A percentile compares a stretch with the other conserved stretches of the same genome.
Conservation (phyloP, 2,888 invertebrate species). For the Geophilus truncorum region DNA sequence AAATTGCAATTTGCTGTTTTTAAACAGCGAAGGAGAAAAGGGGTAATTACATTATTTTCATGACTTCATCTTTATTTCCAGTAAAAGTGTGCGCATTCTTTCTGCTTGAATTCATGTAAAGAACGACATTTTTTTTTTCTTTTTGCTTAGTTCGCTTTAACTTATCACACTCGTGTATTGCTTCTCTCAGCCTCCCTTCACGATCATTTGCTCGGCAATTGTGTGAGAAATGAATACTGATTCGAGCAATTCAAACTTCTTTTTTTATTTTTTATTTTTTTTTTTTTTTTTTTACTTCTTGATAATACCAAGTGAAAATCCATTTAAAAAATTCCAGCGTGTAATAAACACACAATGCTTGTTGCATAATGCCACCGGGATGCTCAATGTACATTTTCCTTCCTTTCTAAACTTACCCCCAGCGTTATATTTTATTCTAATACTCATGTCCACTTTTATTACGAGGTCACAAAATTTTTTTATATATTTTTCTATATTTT, state of each 20-base stretch:
- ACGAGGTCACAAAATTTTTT: not conserved
- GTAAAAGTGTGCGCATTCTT: not conserved
- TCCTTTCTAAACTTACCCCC: not conserved
- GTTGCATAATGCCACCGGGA: not conserved
- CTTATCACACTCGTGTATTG: constrained; percentile 27
- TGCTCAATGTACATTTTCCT: not conserved
- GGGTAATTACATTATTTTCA: not conserved
- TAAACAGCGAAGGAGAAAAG: not conserved
- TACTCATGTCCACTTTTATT: not conserved
- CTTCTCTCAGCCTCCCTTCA: constrained; percentile 27
- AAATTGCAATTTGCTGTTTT: not conserved
- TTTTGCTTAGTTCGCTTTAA: constrained; percentile 23
- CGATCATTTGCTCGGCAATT: constrained; percentile 27
- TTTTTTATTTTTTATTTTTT: not conserved
- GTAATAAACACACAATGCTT: constrained; percentile 19
- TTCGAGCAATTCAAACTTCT: constrained; percentile 17
- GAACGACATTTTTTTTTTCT: constrained; percentile 18
- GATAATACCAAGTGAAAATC: constrained; percentile 6
- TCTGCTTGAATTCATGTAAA: constrained; percentile 19
- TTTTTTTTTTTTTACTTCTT: not conserved
- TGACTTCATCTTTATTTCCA: not conserved
- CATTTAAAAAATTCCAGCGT: not conserved
- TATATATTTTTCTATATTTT: not conserved
- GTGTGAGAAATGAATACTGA: constrained; percentile 27
- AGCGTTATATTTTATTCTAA: not conserved